Conservation (phyloP, 2,888 invertebrate species). For the Catocala sponsa region DNA sequence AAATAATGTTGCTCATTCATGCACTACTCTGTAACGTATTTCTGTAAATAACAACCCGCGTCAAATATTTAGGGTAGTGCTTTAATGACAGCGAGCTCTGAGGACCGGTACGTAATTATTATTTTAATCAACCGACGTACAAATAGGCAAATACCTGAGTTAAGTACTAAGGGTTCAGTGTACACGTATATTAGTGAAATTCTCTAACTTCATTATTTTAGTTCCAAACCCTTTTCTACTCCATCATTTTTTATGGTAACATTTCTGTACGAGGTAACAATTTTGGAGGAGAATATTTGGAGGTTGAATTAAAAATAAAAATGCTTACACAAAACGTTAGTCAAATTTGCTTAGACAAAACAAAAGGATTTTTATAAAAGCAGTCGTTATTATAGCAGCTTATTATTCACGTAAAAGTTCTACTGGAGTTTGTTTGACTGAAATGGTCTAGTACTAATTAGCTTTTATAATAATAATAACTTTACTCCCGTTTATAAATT, state of each 20-base stretch:
- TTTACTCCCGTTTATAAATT: no score
- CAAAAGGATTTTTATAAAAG: no score
- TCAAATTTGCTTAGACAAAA: no score
- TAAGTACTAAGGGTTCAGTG: constrained; percentile 35
- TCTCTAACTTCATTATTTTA: constrained; percentile 34
- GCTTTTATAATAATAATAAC: no score
- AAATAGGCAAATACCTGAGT: constrained; percentile 44
- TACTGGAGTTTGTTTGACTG: no score
- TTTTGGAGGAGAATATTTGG: neutral
- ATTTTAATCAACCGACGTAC: constrained; percentile 58
- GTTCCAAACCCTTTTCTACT: constrained; percentile 23
- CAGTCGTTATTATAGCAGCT: no score
- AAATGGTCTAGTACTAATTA: no score
- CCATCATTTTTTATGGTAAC: neutral
- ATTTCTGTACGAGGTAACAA: neutral
- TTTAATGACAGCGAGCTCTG: constrained; percentile 49
- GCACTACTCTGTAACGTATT: constrained; percentile 26
- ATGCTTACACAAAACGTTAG: no score
- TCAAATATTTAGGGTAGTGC: constrained; percentile 64
- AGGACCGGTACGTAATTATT: constrained; percentile 56
- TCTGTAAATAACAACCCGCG: constrained; percentile 38
- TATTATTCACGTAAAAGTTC: no score
- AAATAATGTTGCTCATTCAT: constrained; percentile 47
- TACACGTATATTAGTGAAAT: constrained; percentile 35
- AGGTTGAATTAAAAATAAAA: no score